Conservation (phyloP, 2,797 vertebrate species). For the Pachyuromys duprasi region DNA sequence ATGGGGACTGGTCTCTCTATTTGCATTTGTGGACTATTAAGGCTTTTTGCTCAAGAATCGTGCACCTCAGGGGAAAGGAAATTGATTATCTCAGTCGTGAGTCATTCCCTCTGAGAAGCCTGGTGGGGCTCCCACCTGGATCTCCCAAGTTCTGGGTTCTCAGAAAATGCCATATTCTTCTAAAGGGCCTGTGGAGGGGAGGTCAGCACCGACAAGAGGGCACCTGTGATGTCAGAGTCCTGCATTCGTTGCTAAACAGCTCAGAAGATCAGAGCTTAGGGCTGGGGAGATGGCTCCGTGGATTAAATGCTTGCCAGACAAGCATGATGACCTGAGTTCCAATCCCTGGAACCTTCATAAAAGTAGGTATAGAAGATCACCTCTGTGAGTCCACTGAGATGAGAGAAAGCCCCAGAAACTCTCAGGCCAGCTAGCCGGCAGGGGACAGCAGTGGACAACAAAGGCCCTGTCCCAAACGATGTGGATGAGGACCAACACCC, state of each 20-base stretch:
- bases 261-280: background rate
- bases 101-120: conserved; percentile 49
- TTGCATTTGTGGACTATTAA: conserved; percentile 66
- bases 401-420: background rate
- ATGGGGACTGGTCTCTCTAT: conserved; percentile 28
- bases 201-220: background rate
- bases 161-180: conserved; percentile 36
- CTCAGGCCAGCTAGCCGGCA: background rate
- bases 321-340: background rate
- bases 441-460: background rate
- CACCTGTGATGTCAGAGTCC: conserved; percentile 49
- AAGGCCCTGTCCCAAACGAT: background rate
- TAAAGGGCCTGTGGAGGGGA: background rate
- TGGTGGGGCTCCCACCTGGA: conserved; percentile 4
- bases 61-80: conserved; percentile 73
- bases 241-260: background rate
- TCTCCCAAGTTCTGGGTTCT: conserved; percentile 63
- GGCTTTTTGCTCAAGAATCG: conserved; percentile 62
- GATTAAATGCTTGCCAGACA: background rate
- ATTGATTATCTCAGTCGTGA: conserved; percentile 72
- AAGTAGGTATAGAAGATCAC: background rate
- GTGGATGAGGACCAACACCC: too few relatives aligned
- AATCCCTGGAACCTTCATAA: background rate
- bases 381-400: background rate
- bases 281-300: background rate